Evolutionary conservation across 2,888 invertebrate genomes (phyloP).

Genomic region (Heliconius hortense): DNA sequence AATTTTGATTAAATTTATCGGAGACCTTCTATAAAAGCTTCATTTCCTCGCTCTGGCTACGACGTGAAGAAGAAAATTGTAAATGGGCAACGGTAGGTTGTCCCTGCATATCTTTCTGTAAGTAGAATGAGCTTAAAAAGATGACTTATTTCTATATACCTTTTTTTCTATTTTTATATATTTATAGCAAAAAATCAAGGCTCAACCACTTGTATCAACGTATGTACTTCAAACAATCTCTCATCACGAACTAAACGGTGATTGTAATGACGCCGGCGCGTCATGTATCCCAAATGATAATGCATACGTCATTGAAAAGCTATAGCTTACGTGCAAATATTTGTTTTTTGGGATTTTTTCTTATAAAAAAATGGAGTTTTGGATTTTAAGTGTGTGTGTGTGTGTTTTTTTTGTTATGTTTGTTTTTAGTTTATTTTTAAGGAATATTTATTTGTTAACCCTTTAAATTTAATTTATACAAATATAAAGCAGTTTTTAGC

Average conservation of each 20-base stretch:
- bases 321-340: conserved; percentile 1
- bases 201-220: conserved; percentile 27
- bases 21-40: no score
- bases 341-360: not conserved
- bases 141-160: not conserved
- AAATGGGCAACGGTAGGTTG: no score
- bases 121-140: no score
- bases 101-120: no score
- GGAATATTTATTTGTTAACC: no score
- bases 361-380: not conserved
- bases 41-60: no score
- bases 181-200: not conserved
- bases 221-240: conserved; percentile 47
- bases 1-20: no score
- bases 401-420: not conserved
- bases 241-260: conserved; percentile 52
- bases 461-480: no score
- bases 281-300: conserved; percentile 31
- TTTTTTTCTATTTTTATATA: not conserved
- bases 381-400: not conserved
- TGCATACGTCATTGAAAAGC: conserved; percentile 29
- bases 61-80: no score
- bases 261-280: conserved; percentile 48
- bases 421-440: not conserved
- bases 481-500: no score